phyloP scores from a whole-genome alignment of 2,888 invertebrate genomes.

The Coecobrya sp. region DNA sequence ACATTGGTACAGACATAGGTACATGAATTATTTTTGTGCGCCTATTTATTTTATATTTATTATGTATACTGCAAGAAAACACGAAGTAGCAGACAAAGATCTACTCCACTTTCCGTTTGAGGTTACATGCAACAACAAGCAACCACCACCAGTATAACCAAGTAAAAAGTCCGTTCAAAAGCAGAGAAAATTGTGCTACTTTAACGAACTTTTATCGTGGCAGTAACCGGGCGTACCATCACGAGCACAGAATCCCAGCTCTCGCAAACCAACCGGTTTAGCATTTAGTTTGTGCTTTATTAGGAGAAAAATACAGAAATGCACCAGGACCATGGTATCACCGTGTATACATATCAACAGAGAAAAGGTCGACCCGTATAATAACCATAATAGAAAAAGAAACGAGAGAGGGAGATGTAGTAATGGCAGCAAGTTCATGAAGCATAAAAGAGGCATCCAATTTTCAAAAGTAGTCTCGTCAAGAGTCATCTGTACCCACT shows the following conservation, averaged over 20 bases:
- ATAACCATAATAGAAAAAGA: constrained; percentile 31
- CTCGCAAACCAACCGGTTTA: background rate
- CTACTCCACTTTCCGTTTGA: constrained; percentile 1
- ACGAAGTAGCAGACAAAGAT: background rate
- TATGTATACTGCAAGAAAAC: background rate
- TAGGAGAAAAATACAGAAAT: constrained; percentile 17
- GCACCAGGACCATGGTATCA: background rate
- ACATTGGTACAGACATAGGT: background rate
- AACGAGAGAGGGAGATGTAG: constrained; percentile 9
- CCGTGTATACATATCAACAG: constrained; percentile 32
- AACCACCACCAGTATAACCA: background rate
- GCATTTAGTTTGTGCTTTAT: constrained; percentile 23
- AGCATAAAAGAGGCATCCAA: constrained; percentile 76
- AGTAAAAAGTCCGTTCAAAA: constrained; percentile 8
- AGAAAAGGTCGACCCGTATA: constrained; percentile 67
- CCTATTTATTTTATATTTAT: constrained; percentile 23
- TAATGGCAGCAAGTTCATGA: constrained; percentile 71
- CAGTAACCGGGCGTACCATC: background rate
- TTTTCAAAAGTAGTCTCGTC: constrained; percentile 76
- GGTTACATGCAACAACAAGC: constrained; percentile 18
- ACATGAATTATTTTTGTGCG: constrained; percentile 32
- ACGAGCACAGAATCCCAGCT: constrained; percentile 10
- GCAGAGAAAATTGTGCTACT: background rate
- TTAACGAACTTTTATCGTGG: constrained; percentile 29
- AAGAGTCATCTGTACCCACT: constrained; percentile 41